A percentile compares a stretch with the other conserved stretches of the same genome.
phyloP scores from a whole-genome alignment of 2,888 invertebrate genomes.

The Dyspetes luteomarginatus region DNA sequence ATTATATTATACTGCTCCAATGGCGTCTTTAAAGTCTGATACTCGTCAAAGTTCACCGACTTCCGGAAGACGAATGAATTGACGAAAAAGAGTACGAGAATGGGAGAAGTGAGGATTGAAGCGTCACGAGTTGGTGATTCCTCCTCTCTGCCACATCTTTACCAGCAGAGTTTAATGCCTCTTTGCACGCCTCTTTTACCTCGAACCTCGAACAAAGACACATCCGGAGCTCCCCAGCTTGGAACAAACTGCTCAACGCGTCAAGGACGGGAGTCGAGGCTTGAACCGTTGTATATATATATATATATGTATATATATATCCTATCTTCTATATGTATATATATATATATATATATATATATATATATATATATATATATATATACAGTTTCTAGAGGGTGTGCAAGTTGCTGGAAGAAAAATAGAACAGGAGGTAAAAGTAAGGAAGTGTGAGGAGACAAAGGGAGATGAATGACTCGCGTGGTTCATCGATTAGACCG shows the following conservation, averaged over 20 bases:
- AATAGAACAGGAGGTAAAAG: background rate
- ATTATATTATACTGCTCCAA: no score
- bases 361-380: background rate
- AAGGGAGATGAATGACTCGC: slow-evolving; percentile 53
- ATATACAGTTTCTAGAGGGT: background rate
- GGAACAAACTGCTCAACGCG: slow-evolving; percentile 29
- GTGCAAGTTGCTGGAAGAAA: slow-evolving; percentile 36
- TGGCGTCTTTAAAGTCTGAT: no score
- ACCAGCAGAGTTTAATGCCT: slow-evolving; percentile 31
- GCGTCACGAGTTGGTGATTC: slow-evolving; percentile 16
- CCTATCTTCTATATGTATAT: background rate
- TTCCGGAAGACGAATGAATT: background rate
- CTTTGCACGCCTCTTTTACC: slow-evolving; percentile 44
- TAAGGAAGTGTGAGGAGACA: slow-evolving; percentile 9
- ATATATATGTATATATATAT: no score
- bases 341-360: background rate
- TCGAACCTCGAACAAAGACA: slow-evolving; percentile 48
- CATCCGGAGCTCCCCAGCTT: slow-evolving; percentile 28
- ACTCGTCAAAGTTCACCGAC: background rate
- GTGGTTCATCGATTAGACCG: slow-evolving; percentile 60
- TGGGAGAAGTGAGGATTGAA: slow-evolving; percentile 29
- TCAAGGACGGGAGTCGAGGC: background rate
- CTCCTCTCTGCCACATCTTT: slow-evolving; percentile 10
- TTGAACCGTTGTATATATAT: no score
- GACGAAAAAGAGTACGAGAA: background rate